Evolutionary conservation across 2,888 invertebrate species (phyloP), one percentile per base, ranked within the genome.

Genomic region (Trachelus tabidus): DNA sequence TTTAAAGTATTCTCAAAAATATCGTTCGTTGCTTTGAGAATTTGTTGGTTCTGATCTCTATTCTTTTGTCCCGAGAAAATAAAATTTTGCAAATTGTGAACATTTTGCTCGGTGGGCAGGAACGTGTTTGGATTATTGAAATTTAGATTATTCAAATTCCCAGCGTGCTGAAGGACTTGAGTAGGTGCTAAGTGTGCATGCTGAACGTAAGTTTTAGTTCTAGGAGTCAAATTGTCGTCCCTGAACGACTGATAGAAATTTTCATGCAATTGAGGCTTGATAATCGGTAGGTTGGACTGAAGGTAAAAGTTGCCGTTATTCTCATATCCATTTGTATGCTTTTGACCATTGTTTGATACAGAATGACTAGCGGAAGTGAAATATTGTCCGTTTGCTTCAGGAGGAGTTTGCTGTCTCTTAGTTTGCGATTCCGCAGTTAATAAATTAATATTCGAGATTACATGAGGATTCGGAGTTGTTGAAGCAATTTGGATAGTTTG

Each of bases 361-460:
- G 88, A 80, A 23, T 88, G 79, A 76, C 86, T 90, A 0, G 90
- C 89, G 9, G 88, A 84, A 4, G 90, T 87, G 40, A 90, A 75
- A 76, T 85, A 88, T 37, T 88, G 87, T 1, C 85, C 82, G 37
- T 81, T 81, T 0, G 82, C 74, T 4, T 79, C 84, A 0, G 81
- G 15, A 31, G 30, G 12, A 71, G 12, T 12, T 11, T 31, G 31
- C 33, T 33, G 31, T 79, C 84, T 86, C 35, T 86, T 87, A 56
- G 80, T 69, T 4, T 84, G 84, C 1, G 81, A 76, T 4, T 89
- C 86, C 3, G 79, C 40, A 0, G 78, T 73, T 9, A 82, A 73
- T 31, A 82, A n/a, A 75, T 84, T 84, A 4, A 78, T 76, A 69
- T 83, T 81, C 4, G 81, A 68, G 0, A 84, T 73, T 1, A 84